A percentile compares a stretch with the other conserved stretches of the same genome.
Evolutionary conservation across 2,113 vertebrate species (phyloP).

Genomic region (Alligator sinensis): DNA sequence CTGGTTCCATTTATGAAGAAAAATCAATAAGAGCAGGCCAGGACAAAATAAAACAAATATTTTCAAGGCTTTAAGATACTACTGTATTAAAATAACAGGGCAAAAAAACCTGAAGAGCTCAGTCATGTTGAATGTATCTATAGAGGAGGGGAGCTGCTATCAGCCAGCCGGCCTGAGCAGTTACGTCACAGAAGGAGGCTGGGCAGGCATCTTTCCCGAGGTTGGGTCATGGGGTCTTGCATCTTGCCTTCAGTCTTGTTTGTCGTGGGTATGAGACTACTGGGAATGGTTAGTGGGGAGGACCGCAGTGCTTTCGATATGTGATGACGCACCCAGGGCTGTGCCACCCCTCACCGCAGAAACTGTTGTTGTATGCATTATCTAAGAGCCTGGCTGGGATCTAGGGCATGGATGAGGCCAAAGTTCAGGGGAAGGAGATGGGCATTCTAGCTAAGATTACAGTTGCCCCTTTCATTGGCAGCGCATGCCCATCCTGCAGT

Average conservation of each 20-base stretch:
- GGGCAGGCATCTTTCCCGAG: not conserved
- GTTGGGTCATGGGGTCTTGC: not conserved
- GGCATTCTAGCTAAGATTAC: not conserved
- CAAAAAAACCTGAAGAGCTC: conserved; percentile 12
- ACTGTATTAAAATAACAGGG: conserved; percentile 15
- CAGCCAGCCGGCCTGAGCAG: not conserved
- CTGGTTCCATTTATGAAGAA: not conserved
- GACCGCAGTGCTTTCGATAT: not conserved
- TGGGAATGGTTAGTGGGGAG: rapidly evolving
- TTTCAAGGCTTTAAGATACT: conserved; percentile 28
- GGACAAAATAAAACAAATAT: conserved; percentile 42
- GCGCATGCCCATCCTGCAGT: not conserved
- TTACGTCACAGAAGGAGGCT: not conserved
- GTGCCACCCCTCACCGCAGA: rapidly evolving
- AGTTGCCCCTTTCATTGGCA: not conserved
- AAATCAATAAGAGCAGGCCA: not conserved
- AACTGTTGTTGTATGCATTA: not conserved
- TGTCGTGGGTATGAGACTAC: not conserved
- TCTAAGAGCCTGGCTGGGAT: not conserved
- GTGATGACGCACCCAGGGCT: not conserved
- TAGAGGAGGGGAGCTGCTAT: not conserved
- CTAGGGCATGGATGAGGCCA: not conserved
- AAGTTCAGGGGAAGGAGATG: not conserved
- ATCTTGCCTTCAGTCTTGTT: not conserved
- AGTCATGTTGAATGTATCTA: not conserved